Evolutionary conservation across 2,113 vertebrate genomes (phyloP), one percentile per base, ranked within the genome.

Genomic region (Ondatra zibethicus): DNA sequence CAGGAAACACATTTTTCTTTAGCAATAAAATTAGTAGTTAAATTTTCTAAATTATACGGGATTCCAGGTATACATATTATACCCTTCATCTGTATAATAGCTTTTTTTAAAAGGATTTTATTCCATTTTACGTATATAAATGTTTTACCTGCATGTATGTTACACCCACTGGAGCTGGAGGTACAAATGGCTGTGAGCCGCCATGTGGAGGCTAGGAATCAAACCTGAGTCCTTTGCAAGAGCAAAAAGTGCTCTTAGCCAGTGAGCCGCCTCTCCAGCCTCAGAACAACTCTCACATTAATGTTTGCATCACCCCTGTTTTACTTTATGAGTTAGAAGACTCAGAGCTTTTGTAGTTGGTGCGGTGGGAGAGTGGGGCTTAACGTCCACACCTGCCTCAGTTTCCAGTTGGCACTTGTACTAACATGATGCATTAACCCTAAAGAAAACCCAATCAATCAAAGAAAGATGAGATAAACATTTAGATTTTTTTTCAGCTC

Each of bases 381-480:
- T 12, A 61, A 31, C 0, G 0, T 45, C 17, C 76, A 87, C 17
- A 17, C 55, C n/a, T 76, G 23, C 16, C 31, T 91, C 31, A 29
- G 55, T 31, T 29, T 47, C 17, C 19, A 17, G 21, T 5, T 17
- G 75, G 58, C 0, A 21, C 61, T 93, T 95, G 93, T 14, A 87
- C 47, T 5, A 13, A 45, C 42, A 42, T 10, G n/a, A 58, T 70
- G 76, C 55, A 50, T n/a, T 2, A 45, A 29, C 73, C 90, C 94
- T 68, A 90, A 92, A 96, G 87, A 93, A 85, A 95, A 87, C 92
- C 12, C 78, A 72, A 23, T 87, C 45, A 47, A 85, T 52, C 66
- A 63, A 77, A 94, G 8, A 31, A 93, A 93, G 52, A 14, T 23
- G 52, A 70, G 39, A 5, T 63, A 85, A 96, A 86, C 58, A 82